phyloP scores from a whole-genome alignment of 1,140 invertebrate species.

The Zelostemma sp. region DNA sequence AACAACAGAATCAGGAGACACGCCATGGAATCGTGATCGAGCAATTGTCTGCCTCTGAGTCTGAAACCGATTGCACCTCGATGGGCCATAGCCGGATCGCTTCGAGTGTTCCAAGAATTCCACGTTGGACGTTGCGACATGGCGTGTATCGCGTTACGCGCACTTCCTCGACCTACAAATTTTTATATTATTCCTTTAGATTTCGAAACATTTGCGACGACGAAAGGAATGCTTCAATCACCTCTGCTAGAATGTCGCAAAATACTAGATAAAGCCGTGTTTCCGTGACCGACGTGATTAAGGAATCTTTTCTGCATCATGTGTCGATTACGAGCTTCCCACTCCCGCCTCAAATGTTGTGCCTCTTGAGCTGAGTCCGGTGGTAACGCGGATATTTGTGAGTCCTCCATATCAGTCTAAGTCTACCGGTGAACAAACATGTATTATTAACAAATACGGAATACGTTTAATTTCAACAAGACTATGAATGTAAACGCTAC shows the following conservation, averaged over 20 bases:
- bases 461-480: no score
- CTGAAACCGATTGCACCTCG: conserved; percentile 67
- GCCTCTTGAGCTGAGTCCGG: conserved; percentile 90
- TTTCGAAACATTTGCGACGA: not conserved
- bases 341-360: conserved; percentile 83
- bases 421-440: no score
- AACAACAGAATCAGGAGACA: no score
- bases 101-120: conserved; percentile 66
- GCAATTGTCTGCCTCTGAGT: conserved; percentile 75
- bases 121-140: conserved; percentile 72
- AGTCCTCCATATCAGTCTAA: conserved; percentile 93
- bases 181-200: conserved; percentile 12
- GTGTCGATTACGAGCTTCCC: conserved; percentile 84
- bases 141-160: conserved; percentile 73
- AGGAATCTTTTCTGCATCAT: conserved; percentile 78
- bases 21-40: conserved; percentile 91
- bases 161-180: no score
- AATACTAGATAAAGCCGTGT: conserved; percentile 75
- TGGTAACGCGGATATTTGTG: conserved; percentile 88
- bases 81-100: conserved; percentile 54
- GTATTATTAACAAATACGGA: no score
- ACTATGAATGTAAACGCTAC: no score
- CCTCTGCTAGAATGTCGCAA: conserved; percentile 71
- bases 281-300: conserved; percentile 71
- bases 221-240: no score